Base-by-base conservation (phyloP, 2,113 vertebrate species). In the Arizona elegans region DNA sequence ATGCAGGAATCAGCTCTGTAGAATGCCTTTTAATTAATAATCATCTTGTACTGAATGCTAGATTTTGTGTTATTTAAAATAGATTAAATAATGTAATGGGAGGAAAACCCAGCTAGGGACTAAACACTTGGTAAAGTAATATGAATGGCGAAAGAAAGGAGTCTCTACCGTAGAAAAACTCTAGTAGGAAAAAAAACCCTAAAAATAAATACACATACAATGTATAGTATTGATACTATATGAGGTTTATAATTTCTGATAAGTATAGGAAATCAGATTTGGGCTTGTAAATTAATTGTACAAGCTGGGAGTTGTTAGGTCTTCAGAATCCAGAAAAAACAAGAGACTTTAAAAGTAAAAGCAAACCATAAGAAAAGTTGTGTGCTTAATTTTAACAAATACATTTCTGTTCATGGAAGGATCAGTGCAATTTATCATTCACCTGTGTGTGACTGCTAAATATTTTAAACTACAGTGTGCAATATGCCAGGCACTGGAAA, bases 121-220 rank as follows among this genome's bases (percentile, higher is more conserved):
- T 62, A 33, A 92, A 92, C 92, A 85, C 1, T 90, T 1, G 91
- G n/a, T 38, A 15, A 47, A 88, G 11, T 65, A 75, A 52, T 33
- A 43, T 88, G n/a, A 86, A 93, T 90, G 90, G 81, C 11, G 86
- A 58, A 81, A 65, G 15, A 92, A 94, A 89, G 26, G 91, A 50
- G 52, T 15, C 19, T 91, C 43, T 38, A 26, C 2, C 13, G 24
- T 58, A 86, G n/a, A 86, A 86, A 86, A 55, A 86, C 24, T 3
- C 65, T 56, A 85, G 15, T 81, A 38, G 88, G 87, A 50, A 50
- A 52, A 59, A 87, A 93, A 70, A 5, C 2, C 13, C 65, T 92
- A 38, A 3, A 23, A 56, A 13, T 24, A 13, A 55, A 89, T 38
- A 58, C 9, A 54, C 29, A 12, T 23, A 53, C 8, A 29, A 12